phyloP scores from a whole-genome alignment of 2,113 vertebrate genomes.

The Oreotragus oreotragus region DNA sequence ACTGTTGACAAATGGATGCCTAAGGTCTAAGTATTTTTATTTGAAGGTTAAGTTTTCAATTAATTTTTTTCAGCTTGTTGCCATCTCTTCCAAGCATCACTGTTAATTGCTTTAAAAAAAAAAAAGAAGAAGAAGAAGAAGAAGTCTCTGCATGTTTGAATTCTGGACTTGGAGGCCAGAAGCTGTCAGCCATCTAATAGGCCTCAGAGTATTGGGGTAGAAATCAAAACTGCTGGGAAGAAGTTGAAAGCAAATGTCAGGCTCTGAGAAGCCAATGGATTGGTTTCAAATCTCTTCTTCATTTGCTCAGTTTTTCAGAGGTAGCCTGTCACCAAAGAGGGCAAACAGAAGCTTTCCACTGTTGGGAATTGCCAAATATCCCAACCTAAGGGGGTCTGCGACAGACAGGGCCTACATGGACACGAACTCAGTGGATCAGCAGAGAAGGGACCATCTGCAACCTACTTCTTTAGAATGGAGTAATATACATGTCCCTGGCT shows the following conservation, averaged over 20 bases:
- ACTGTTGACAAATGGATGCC: constrained; percentile 73
- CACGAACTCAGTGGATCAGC: not conserved
- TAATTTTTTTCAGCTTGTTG: constrained; percentile 80
- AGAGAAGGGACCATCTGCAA: not conserved
- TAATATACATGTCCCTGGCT: too few species aligned
- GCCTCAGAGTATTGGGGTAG: constrained; percentile 5
- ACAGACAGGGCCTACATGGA: not conserved
- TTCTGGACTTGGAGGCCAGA: constrained; percentile 40
- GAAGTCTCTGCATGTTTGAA: constrained; percentile 63
- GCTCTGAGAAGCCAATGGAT: not conserved
- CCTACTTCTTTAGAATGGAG: not conserved
- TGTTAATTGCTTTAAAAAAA: constrained; percentile 66
- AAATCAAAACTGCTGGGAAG: constrained; percentile 47
- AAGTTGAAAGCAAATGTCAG: constrained; percentile 29
- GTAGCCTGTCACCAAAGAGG: not conserved
- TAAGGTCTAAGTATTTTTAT: constrained; percentile 73
- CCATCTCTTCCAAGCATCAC: constrained; percentile 66
- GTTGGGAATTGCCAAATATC: not conserved
- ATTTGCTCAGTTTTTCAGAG: not conserved
- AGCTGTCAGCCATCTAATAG: constrained; percentile 50
- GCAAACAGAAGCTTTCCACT: not conserved
- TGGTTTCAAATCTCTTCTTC: not conserved
- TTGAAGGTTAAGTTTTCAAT: constrained; percentile 84
- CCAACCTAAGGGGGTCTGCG: not conserved
- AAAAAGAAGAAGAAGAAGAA: constrained; percentile 52